phyloP scores from a whole-genome alignment of 2,797 vertebrate genomes.

The Oceanodroma leucorhoa region DNA sequence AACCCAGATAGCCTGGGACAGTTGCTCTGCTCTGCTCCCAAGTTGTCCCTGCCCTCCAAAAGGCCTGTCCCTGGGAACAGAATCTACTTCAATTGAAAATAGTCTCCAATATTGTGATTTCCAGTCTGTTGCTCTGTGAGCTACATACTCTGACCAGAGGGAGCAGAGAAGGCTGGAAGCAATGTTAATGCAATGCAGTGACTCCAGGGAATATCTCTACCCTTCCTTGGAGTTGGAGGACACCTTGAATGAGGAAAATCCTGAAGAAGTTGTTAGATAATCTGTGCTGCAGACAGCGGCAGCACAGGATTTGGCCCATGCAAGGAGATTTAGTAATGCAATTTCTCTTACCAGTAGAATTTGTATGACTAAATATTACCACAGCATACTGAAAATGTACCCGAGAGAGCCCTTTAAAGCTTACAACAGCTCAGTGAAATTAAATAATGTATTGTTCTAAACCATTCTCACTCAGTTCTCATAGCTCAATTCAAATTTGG shows the following conservation, averaged over 20 bases:
- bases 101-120: not conserved
- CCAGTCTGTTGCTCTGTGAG: not conserved
- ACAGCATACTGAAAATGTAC: slow-evolving; percentile 41
- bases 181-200: not conserved
- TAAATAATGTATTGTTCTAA: not conserved
- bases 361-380: not conserved
- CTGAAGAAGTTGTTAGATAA: not conserved
- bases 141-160: not conserved
- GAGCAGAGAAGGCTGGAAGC: not conserved
- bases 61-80: not conserved
- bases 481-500: not conserved
- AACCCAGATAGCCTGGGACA: not conserved
- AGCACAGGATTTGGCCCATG: not conserved
- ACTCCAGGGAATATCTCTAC: not conserved
- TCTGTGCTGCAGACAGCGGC: not conserved
- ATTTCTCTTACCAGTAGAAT: not conserved
- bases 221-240: not conserved
- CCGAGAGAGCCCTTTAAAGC: slow-evolving; percentile 27
- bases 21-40: not conserved
- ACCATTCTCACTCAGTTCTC: not conserved
- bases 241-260: not conserved
- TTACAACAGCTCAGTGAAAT: not conserved
- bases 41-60: not conserved
- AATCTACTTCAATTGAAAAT: not conserved
- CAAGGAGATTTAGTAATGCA: not conserved